Evolutionary conservation across 2,888 invertebrate species (phyloP).

Genomic region (Theodoxus fluviatilis): DNA sequence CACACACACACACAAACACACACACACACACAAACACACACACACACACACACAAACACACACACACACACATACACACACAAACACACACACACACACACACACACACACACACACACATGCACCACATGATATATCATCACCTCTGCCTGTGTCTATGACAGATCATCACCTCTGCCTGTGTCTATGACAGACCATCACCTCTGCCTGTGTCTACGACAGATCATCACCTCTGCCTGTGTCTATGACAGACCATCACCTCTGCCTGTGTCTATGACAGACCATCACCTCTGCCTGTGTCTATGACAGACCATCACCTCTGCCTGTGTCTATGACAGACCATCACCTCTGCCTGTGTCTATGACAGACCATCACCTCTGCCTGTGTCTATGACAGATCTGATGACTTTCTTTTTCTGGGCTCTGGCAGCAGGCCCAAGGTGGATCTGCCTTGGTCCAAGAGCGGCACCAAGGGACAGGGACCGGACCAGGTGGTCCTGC

Average conservation of each 20-base stretch:
- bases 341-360: not conserved
- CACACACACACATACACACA: not conserved
- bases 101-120: conserved; percentile 17
- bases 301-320: not conserved
- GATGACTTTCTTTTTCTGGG: conserved; percentile 43
- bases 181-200: not conserved
- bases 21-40: no score
- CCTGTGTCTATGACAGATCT: conserved; percentile 57
- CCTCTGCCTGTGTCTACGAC: not conserved
- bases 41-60: no score
- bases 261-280: conserved; percentile 32
- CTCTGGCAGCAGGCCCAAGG: conserved; percentile 45
- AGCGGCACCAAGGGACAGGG: conserved; percentile 41
- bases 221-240: not conserved
- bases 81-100: conserved; percentile 24
- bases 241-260: conserved; percentile 34
- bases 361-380: conserved; percentile 37
- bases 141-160: not conserved
- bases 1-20: no score
- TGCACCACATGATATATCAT: not conserved
- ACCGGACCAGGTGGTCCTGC: conserved; percentile 59
- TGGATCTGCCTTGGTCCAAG: conserved; percentile 45
- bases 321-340: not conserved
- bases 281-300: not conserved
- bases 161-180: not conserved